These are phyloP conservation scores for Stenolophus ochropezus DNA, from an alignment of 2,888 invertebrate genomes.

Conservation along the genomic window DNA sequence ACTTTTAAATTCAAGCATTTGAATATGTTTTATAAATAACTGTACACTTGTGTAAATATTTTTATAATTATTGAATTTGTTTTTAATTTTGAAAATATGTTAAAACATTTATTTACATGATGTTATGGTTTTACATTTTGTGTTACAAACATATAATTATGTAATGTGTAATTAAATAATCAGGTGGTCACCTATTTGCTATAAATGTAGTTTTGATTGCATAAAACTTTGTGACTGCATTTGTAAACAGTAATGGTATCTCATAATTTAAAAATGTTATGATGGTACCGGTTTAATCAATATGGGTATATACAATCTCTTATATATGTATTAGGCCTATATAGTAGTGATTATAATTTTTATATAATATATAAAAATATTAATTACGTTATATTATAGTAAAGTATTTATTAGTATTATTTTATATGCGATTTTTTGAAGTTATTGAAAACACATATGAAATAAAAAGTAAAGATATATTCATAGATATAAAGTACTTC, in stretches of 20 bases:
- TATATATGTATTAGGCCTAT: too few species aligned
- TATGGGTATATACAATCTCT: too few species aligned
- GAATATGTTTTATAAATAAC: background rate
- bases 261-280: background rate
- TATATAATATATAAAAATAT: background rate
- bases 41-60: background rate
- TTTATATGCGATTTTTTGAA: too few species aligned
- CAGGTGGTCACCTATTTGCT: background rate
- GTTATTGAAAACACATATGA: too few species aligned
- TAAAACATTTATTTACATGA: background rate
- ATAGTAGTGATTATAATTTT: too few species aligned
- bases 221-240: background rate
- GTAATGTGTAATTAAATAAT: background rate
- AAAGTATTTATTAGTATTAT: too few species aligned
- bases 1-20: background rate
- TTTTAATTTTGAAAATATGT: background rate
- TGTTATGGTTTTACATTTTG: background rate
- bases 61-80: background rate
- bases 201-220: background rate
- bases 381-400: too few species aligned
- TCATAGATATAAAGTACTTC: conserved; percentile 3
- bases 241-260: background rate
- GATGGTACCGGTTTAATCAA: too few species aligned
- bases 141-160: background rate
- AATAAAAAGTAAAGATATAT: too few species aligned